These are phyloP conservation scores for Diadumene lineata DNA, from an alignment of 92 coral and sea anemone species.

Conservation along the genomic window DNA sequence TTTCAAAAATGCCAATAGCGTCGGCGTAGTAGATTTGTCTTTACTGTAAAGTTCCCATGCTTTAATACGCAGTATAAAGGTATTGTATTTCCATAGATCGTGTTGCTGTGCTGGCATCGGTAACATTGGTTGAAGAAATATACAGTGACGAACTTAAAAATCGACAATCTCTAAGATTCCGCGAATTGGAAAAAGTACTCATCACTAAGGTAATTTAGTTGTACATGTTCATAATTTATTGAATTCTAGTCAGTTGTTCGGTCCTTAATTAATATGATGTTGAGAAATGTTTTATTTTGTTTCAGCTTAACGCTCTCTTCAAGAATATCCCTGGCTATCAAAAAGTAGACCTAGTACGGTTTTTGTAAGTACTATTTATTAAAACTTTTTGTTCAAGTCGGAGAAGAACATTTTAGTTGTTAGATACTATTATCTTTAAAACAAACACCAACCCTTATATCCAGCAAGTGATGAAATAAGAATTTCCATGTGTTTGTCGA, in stretches of 20 bases:
- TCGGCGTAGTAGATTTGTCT: no score
- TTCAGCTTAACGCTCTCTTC: slow-evolving; percentile 3
- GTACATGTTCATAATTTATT: not conserved
- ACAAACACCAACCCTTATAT: no score
- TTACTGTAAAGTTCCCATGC: no score
- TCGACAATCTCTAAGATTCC: slow-evolving; percentile 62
- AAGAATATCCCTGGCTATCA: slow-evolving; percentile 58
- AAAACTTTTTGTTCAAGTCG: no score
- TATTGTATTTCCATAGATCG: slow-evolving; percentile 41
- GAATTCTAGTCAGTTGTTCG: no score
- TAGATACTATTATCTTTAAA: no score
- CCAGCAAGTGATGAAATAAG: no score
- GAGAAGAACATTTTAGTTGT: no score
- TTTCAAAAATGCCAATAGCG: no score
- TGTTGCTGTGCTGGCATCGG: slow-evolving; percentile 63
- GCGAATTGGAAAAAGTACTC: slow-evolving; percentile 53
- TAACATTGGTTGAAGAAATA: slow-evolving; percentile 58
- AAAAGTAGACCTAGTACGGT: slow-evolving; percentile 65
- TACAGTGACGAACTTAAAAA: slow-evolving; percentile 62
- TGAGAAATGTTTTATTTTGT: not conserved
- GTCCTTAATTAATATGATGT: not conserved
- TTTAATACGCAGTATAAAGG: no score
- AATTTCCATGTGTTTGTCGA: no score
- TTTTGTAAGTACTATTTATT: slow-evolving; percentile 57
- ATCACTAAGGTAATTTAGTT: slow-evolving; percentile 73